A percentile compares a stretch with the other conserved stretches of the same genome.
Evolutionary conservation across 1,140 invertebrate species (phyloP).

Genomic region (Cyrtorhinus lividipennis): DNA sequence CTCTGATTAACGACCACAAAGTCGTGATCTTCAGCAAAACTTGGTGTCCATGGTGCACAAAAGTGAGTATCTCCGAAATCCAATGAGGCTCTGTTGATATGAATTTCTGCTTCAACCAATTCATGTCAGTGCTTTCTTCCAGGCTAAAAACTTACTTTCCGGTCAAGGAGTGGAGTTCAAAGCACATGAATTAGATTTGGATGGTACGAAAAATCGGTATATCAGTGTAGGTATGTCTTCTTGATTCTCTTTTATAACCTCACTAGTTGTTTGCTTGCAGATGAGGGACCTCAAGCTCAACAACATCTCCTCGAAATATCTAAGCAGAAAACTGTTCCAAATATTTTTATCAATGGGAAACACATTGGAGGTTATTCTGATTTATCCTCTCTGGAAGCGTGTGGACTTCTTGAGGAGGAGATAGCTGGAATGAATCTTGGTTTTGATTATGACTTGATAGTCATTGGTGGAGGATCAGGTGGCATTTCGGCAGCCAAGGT

Average conservation of each 20-base stretch:
- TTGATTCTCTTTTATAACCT: no score
- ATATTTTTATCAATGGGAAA: conserved; percentile 77
- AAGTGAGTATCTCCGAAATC: no score
- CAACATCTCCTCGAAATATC: conserved; percentile 60
- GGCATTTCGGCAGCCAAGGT: conserved; percentile 46
- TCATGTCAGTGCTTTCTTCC: no score
- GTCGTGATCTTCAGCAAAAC: conserved; percentile 80
- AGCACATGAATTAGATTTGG: background rate
- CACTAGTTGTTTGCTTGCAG: no score
- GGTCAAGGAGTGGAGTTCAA: background rate
- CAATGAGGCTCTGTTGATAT: no score
- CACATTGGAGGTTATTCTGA: conserved; percentile 60
- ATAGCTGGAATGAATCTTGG: background rate
- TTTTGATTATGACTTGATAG: conserved; percentile 48
- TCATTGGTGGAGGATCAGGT: conserved; percentile 52
- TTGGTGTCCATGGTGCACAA: conserved; percentile 70
- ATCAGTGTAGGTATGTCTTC: no score
- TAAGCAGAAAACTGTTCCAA: conserved; percentile 70
- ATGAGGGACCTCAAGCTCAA: conserved; percentile 62
- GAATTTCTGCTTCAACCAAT: no score
- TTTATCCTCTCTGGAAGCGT: background rate
- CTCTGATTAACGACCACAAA: conserved; percentile 31
- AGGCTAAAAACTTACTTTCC: background rate
- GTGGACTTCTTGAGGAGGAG: background rate
- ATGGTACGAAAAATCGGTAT: background rate